Conservation (phyloP, 2,888 invertebrate genomes). For the Caenorhabditis imperialis region DNA sequence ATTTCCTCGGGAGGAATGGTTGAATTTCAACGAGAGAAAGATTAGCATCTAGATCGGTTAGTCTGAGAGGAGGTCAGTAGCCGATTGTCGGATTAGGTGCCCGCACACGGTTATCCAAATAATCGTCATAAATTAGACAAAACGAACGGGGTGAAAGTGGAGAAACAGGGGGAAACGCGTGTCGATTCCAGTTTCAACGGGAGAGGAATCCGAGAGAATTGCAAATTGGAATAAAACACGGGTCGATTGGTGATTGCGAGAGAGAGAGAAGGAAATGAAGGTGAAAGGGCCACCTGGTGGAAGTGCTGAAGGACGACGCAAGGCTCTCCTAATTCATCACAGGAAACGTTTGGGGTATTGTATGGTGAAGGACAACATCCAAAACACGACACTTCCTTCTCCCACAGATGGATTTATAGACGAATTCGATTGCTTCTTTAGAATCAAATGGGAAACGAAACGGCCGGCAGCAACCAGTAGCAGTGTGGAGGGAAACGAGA, state of each 20-base stretch:
- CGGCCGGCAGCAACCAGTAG: conserved; percentile 6
- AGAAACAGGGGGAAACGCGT: background rate
- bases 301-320: conserved; percentile 7
- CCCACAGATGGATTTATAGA: conserved; percentile 20
- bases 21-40: conserved; percentile 23
- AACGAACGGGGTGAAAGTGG: conserved; percentile 10
- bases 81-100: conserved; percentile 44
- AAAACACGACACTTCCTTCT: conserved; percentile 3
- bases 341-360: background rate
- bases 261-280: conserved; percentile 21
- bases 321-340: background rate
- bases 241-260: conserved; percentile 7
- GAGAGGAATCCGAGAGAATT: background rate
- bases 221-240: background rate
- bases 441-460: conserved; percentile 36
- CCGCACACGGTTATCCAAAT: conserved; percentile 33
- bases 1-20: conserved; percentile 8
- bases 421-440: conserved; percentile 12
- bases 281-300: conserved; percentile 13
- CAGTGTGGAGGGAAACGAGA: conserved; percentile 12
- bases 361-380: conserved; percentile 29
- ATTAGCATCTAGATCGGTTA: conserved; percentile 52
- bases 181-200: too few species aligned
- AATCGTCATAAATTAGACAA: conserved; percentile 43
- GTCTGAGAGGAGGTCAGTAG: conserved; percentile 33